These are phyloP conservation scores for Manis javanica DNA, from an alignment of 2,797 vertebrate genomes.

Conservation along the genomic window DNA sequence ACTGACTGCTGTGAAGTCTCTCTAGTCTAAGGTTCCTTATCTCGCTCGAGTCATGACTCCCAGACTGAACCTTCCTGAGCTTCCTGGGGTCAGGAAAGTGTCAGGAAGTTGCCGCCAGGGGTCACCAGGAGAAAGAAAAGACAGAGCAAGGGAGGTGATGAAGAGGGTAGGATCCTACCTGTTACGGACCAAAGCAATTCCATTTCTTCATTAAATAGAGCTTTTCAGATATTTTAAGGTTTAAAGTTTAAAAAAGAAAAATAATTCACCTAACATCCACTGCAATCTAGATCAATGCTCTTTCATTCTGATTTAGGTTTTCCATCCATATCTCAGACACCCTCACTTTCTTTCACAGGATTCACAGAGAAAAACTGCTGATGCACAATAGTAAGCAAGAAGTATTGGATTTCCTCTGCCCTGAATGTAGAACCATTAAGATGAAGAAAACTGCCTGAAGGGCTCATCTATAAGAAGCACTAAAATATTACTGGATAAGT, in stretches of 20 bases:
- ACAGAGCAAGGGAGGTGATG: not conserved
- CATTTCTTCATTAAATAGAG: not conserved
- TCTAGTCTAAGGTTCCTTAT: not conserved
- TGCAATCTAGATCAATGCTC: not conserved
- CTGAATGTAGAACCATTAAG: constrained; percentile 31
- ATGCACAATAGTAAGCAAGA: constrained; percentile 44
- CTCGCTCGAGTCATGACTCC: not conserved
- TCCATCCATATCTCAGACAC: not conserved
- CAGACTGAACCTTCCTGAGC: not conserved
- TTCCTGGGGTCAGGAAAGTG: not conserved
- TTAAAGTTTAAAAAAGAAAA: constrained; percentile 33
- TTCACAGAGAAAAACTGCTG: not conserved
- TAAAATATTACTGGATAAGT: not conserved
- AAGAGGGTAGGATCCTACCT: not conserved
- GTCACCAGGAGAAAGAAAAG: not conserved
- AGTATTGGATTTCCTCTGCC: constrained; percentile 33
- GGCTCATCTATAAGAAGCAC: not conserved
- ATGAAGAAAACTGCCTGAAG: constrained; percentile 35
- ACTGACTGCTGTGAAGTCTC: not conserved
- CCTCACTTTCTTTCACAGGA: not conserved
- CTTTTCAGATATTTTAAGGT: not conserved
- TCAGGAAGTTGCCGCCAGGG: not conserved
- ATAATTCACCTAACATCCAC: not conserved
- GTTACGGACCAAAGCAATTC: not conserved
- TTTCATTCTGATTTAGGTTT: constrained; percentile 57